Conservation (phyloP, 2,113 vertebrate genomes). For the Sclerurus mexicanus region DNA sequence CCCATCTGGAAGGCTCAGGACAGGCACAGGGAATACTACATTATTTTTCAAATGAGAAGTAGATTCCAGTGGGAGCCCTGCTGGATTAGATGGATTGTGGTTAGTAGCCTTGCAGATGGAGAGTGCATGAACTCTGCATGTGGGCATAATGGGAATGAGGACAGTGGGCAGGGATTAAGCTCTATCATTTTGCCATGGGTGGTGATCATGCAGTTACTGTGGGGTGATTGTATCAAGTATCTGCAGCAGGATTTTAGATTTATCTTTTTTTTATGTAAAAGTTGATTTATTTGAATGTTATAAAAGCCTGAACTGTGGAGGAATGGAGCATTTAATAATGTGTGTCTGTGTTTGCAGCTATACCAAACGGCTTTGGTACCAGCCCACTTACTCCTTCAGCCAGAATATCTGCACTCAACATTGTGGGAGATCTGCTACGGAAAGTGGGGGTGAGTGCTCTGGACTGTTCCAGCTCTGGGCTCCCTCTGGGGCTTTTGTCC, state of each 20-base stretch:
- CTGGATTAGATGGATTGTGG: not conserved
- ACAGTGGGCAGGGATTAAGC: not conserved
- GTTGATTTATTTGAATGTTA: not conserved
- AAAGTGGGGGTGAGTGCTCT: constrained; percentile 92
- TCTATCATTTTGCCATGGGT: not conserved
- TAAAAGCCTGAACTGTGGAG: not conserved
- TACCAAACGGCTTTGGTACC: constrained; percentile 91
- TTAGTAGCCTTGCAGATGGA: not conserved
- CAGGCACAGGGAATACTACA: not conserved
- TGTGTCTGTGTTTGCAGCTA: constrained; percentile 69
- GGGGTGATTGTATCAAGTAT: not conserved
- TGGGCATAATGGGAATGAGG: not conserved
- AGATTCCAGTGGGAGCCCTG: not conserved
- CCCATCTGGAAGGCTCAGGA: not conserved
- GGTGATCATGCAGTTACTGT: not conserved
- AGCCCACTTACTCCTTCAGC: constrained; percentile 93
- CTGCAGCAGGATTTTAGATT: not conserved
- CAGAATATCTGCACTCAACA: constrained; percentile 96
- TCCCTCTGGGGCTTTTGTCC: not conserved
- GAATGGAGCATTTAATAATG: not conserved
- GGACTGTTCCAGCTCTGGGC: not conserved
- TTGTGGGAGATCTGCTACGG: constrained; percentile 95
- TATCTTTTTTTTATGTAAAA: not conserved
- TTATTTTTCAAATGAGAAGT: not conserved
- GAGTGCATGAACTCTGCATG: not conserved